These are phyloP conservation scores for Spodoptera exigua DNA, from an alignment of 2,888 invertebrate species.

Conservation along the genomic window DNA sequence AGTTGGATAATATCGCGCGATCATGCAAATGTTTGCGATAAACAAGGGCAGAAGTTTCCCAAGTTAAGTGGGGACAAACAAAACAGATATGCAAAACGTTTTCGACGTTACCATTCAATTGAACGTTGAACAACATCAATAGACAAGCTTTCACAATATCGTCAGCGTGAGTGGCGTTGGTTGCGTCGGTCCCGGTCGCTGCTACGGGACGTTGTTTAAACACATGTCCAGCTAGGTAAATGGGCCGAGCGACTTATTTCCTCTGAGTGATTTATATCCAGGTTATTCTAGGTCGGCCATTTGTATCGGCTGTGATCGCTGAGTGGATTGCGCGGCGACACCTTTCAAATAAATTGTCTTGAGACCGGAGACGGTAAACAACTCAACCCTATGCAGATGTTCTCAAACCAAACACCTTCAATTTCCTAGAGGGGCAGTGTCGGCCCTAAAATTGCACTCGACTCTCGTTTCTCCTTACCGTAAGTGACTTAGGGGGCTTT, in stretches of 20 bases:
- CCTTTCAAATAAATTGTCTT: conserved; percentile 89
- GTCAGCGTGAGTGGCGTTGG: conserved; percentile 57
- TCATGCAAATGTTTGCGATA: conserved; percentile 46
- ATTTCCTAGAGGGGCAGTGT: conserved; percentile 76
- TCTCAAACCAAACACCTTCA: conserved; percentile 79
- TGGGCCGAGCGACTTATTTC: conserved; percentile 76
- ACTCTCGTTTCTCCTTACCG: conserved; percentile 64
- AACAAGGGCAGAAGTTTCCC: conserved; percentile 38
- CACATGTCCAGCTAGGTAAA: conserved; percentile 77
- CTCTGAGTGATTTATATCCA: conserved; percentile 80
- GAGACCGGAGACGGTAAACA: conserved; percentile 86
- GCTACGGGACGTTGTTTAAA: conserved; percentile 68
- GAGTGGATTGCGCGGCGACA: conserved; percentile 87
- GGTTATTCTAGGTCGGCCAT: conserved; percentile 76
- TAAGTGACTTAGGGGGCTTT: conserved; percentile 72
- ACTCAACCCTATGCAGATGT: conserved; percentile 85
- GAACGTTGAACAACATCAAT: conserved; percentile 60
- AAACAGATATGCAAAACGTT: conserved; percentile 48
- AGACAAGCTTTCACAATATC: conserved; percentile 69
- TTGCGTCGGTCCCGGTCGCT: conserved; percentile 28
- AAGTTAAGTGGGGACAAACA: conserved; percentile 48
- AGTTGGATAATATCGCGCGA: conserved; percentile 30
- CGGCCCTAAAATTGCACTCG: conserved; percentile 78
- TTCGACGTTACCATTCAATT: conserved; percentile 50
- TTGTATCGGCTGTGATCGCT: conserved; percentile 77